Conservation (phyloP, 2,113 vertebrate species). For the Vimba vimba region DNA sequence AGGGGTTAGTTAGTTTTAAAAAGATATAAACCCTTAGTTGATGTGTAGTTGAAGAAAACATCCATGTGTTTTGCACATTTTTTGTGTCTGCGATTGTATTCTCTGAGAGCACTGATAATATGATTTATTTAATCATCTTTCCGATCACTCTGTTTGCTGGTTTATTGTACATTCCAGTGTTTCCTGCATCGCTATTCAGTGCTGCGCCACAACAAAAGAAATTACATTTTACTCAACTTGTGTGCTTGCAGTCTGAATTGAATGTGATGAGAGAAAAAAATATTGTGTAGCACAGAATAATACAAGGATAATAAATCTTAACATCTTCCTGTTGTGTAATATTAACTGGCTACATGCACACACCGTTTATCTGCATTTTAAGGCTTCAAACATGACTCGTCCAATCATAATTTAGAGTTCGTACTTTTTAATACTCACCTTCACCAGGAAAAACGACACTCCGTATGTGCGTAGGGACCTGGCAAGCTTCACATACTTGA, state of each 20-base stretch:
- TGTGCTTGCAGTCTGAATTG: neutral
- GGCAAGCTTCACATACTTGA: conserved; percentile 96
- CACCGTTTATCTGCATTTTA: conserved; percentile 3
- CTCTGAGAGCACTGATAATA: conserved; percentile 59
- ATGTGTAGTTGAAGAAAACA: neutral
- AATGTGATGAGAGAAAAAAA: neutral
- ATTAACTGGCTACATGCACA: neutral
- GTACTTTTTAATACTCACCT: conserved; percentile 76
- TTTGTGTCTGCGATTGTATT: conserved; percentile 40
- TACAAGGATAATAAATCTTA: neutral
- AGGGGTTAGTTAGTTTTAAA: neutral
- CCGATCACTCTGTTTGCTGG: conserved; percentile 61
- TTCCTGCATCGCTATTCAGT: neutral
- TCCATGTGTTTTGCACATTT: conserved; percentile 18
- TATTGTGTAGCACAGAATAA: neutral
- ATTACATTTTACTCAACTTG: neutral
- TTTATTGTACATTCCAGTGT: conserved; percentile 52
- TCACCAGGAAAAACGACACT: conserved; percentile 97
- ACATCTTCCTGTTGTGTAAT: neutral
- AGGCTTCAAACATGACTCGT: neutral
- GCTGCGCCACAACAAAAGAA: neutral
- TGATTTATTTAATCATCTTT: conserved; percentile 71
- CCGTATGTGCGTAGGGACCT: conserved; percentile 93
- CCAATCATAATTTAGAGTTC: neutral
- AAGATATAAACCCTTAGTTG: no score